phyloP scores from a whole-genome alignment of 2,113 vertebrate genomes.

The Lampris megalopsis region DNA sequence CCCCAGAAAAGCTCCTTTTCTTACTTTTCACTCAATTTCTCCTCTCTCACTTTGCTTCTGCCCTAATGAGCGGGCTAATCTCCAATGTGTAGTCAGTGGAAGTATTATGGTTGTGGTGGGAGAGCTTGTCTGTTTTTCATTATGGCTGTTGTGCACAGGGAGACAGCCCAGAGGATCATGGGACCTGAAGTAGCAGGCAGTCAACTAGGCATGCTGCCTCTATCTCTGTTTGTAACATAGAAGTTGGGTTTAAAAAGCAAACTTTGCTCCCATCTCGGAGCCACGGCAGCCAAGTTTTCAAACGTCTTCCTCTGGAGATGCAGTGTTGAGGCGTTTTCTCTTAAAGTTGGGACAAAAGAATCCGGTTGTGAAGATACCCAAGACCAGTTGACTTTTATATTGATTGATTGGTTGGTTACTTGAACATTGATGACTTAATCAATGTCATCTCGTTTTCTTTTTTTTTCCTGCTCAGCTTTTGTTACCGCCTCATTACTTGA shows the following conservation, averaged over 20 bases:
- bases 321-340: neutral
- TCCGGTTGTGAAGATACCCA: conserved; percentile 1
- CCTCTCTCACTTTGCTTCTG: conserved; percentile 53
- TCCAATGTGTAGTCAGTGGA: conserved; percentile 67
- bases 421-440: neutral
- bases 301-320: too few species aligned
- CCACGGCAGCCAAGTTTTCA: conserved; percentile 23
- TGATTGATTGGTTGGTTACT: neutral
- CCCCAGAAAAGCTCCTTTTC: conserved; percentile 42
- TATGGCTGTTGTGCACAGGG: conserved; percentile 58
- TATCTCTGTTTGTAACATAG: conserved; percentile 16
- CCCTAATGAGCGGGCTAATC: conserved; percentile 77
- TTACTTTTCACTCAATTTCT: conserved; percentile 40
- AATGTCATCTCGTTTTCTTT: neutral
- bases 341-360: conserved; percentile 21
- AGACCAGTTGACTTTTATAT: conserved; percentile 15
- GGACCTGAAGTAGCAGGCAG: conserved; percentile 44
- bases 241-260: conserved; percentile 26
- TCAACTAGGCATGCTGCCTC: conserved; percentile 38
- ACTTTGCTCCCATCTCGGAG: neutral
- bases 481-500: too few species aligned
- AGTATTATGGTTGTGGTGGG: conserved; percentile 64
- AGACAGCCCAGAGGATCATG: conserved; percentile 67
- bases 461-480: too few species aligned
- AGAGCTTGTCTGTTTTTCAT: conserved; percentile 76